These are phyloP conservation scores for Danaus melanippus DNA, from an alignment of 1,140 invertebrate genomes.

Conservation along the genomic window DNA sequence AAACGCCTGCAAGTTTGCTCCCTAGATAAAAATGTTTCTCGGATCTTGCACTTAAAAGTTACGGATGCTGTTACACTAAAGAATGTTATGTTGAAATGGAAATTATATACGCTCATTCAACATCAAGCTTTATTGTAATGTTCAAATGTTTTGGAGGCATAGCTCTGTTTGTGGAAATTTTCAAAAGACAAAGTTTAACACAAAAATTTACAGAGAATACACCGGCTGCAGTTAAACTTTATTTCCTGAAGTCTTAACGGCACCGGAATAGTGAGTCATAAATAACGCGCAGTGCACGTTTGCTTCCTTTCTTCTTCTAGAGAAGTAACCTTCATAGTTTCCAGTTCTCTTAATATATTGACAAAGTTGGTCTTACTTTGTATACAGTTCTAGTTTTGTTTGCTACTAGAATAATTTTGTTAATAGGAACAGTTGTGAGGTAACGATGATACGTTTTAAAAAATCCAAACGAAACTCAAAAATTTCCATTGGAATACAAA, in stretches of 20 bases:
- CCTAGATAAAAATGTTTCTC: constrained; percentile 62
- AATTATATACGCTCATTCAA: constrained; percentile 3
- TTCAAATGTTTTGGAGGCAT: no score
- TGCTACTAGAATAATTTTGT: constrained; percentile 1
- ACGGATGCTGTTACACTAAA: constrained; percentile 15
- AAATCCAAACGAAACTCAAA: no score
- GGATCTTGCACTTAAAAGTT: constrained; percentile 35
- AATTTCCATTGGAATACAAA: no score
- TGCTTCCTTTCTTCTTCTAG: constrained; percentile 50
- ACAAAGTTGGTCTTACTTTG: constrained; percentile 26
- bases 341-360: constrained; percentile 31
- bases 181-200: no score
- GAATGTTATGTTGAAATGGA: constrained; percentile 22
- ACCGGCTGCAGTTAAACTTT: constrained; percentile 24
- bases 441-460: no score
- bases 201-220: constrained; percentile 9
- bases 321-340: constrained; percentile 40
- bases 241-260: constrained; percentile 36
- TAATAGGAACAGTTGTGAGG: no score
- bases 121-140: no score
- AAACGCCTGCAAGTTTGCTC: constrained; percentile 60
- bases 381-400: constrained; percentile 16
- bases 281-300: constrained; percentile 56
- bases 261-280: constrained; percentile 62
- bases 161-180: no score